These are phyloP conservation scores for Mimas tiliae DNA, from an alignment of 2,888 invertebrate species.

Conservation along the genomic window DNA sequence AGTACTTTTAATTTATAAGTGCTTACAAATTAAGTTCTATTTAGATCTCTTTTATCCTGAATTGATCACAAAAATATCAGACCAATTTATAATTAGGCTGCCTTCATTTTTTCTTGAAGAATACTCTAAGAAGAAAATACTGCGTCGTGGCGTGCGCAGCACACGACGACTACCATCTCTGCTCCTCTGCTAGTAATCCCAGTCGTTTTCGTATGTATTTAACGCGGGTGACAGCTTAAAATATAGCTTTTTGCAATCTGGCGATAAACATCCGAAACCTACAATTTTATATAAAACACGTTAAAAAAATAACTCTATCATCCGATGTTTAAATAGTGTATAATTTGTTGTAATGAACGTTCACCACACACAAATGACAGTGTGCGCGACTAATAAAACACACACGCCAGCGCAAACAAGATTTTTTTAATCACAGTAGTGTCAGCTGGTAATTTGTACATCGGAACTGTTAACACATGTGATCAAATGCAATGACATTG, in stretches of 20 bases:
- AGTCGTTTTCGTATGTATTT: constrained; percentile 1
- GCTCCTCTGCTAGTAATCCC: not conserved
- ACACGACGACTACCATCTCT: not conserved
- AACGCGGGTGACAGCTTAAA: constrained; percentile 2
- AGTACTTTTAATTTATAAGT: not conserved
- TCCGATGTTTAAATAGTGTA: constrained; percentile 35
- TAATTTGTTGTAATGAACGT: constrained; percentile 58
- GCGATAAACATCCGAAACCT: constrained; percentile 10
- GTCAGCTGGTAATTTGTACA: constrained; percentile 51
- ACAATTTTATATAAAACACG: constrained; percentile 29
- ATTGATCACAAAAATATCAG: too few species aligned
- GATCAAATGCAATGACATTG: constrained; percentile 45
- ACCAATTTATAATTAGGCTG: too few species aligned
- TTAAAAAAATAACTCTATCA: constrained; percentile 38
- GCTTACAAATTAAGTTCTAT: too few species aligned
- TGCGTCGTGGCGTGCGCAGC: not conserved
- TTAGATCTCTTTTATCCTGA: too few species aligned
- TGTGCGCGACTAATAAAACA: constrained; percentile 37
- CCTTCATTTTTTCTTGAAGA: not conserved
- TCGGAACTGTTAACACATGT: constrained; percentile 38
- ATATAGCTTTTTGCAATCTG: not conserved
- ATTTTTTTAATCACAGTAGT: constrained; percentile 53
- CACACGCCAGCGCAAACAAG: constrained; percentile 42
- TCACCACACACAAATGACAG: constrained; percentile 42
- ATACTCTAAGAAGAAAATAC: not conserved